Conservation (phyloP, 2,797 vertebrate genomes). For the Gallinago solitaria region DNA sequence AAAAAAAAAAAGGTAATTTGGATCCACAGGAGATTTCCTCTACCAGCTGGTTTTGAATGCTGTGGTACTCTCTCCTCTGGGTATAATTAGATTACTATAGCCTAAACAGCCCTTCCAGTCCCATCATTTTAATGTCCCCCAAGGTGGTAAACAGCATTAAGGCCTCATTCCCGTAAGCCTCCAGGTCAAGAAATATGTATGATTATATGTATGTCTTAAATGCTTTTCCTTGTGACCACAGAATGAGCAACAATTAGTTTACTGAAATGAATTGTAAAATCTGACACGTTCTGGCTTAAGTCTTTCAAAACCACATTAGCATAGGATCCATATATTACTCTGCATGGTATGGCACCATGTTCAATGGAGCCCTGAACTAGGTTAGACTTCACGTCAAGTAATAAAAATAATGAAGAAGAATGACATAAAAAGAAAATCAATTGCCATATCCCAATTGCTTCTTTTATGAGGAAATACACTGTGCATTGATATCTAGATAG, state of each 20-base stretch:
- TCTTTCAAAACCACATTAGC: slow-evolving; percentile 18
- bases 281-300: neutral
- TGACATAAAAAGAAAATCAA: neutral
- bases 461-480: neutral
- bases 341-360: neutral
- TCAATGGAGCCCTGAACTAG: neutral
- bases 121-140: slow-evolving; percentile 59
- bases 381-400: neutral
- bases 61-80: slow-evolving; percentile 53
- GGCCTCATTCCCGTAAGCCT: slow-evolving; percentile 19
- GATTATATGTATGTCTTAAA: slow-evolving; percentile 4
- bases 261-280: neutral
- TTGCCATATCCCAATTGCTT: neutral
- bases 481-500: neutral
- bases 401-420: neutral
- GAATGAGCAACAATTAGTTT: neutral
- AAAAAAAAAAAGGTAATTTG: neutral
- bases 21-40: slow-evolving; percentile 32
- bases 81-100: slow-evolving; percentile 58
- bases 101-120: slow-evolving; percentile 56
- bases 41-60: slow-evolving; percentile 42
- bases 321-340: neutral
- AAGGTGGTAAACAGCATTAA: slow-evolving; percentile 63
- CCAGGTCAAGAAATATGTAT: slow-evolving; percentile 14
- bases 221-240: slow-evolving; percentile 10